Conservation (phyloP, 1,140 invertebrate species). For the Penaeus chinensis region DNA sequence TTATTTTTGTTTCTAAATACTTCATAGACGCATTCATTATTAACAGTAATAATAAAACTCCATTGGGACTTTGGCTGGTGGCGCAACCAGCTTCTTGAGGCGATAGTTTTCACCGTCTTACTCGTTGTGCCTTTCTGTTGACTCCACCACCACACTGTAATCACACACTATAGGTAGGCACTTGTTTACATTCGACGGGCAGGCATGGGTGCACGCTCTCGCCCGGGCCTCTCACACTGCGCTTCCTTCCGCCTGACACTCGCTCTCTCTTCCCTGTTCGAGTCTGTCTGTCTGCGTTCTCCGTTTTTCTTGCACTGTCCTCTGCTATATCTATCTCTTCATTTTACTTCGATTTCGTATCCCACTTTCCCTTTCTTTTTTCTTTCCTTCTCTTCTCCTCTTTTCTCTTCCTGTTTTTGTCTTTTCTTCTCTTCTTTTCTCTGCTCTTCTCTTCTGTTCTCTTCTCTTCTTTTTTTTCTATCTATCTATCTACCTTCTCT, state of each 20-base stretch:
- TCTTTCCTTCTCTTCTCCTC: neutral
- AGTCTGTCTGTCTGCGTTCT: neutral
- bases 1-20: no score
- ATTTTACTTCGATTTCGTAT: no score
- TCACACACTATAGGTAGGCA: slow-evolving; percentile 48
- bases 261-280: neutral
- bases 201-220: slow-evolving; percentile 44
- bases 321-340: neutral
- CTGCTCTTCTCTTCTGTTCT: no score
- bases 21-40: no score
- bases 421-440: neutral
- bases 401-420: neutral
- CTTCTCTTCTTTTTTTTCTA: no score
- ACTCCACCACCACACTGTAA: slow-evolving; percentile 48
- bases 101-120: slow-evolving; percentile 43
- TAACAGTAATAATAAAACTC: no score
- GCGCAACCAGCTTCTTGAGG: neutral
- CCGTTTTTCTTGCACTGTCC: neutral
- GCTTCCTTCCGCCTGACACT: neutral
- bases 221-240: slow-evolving; percentile 9
- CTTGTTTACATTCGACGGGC: slow-evolving; percentile 48
- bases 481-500: no score
- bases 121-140: slow-evolving; percentile 58
- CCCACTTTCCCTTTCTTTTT: no score
- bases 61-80: no score